phyloP scores from a whole-genome alignment of 1,140 invertebrate genomes.

The Apis laboriosa region DNA sequence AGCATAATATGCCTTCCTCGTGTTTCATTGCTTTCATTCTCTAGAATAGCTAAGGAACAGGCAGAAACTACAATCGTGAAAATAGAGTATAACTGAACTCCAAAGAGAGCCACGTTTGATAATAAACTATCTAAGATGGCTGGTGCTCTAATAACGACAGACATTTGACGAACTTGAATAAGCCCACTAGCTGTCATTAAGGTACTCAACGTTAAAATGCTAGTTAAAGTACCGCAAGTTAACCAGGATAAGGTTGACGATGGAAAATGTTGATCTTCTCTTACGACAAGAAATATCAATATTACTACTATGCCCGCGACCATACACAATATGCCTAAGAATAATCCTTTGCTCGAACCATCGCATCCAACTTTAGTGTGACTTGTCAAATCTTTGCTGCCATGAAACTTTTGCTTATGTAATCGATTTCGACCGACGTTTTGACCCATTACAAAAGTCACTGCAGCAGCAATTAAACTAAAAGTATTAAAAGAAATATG shows the following conservation, averaged over 20 bases:
- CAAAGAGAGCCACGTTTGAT: slow-evolving; percentile 81
- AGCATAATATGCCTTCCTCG: slow-evolving; percentile 77
- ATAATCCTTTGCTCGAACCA: slow-evolving; percentile 83
- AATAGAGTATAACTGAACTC: slow-evolving; percentile 83
- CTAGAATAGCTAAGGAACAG: slow-evolving; percentile 69
- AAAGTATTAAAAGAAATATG: neutral
- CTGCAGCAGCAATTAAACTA: slow-evolving; percentile 84
- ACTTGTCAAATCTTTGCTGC: slow-evolving; percentile 71
- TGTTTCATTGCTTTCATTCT: slow-evolving; percentile 46
- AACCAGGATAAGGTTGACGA: slow-evolving; percentile 78
- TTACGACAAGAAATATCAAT: slow-evolving; percentile 85
- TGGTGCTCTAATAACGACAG: slow-evolving; percentile 75
- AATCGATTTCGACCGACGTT: slow-evolving; percentile 81
- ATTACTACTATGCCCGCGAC: slow-evolving; percentile 84
- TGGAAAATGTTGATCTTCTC: slow-evolving; percentile 82
- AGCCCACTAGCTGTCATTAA: slow-evolving; percentile 76
- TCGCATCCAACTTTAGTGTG: slow-evolving; percentile 81
- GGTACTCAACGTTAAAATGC: slow-evolving; percentile 75
- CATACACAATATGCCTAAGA: slow-evolving; percentile 84
- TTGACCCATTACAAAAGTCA: slow-evolving; percentile 84
- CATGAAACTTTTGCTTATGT: slow-evolving; percentile 74
- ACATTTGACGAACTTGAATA: slow-evolving; percentile 80
- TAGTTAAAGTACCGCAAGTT: slow-evolving; percentile 78
- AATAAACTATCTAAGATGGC: slow-evolving; percentile 80
- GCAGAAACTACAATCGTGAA: slow-evolving; percentile 82